These are phyloP conservation scores for Copidosoma floridanum DNA, from an alignment of 1,140 invertebrate genomes.

Conservation along the genomic window DNA sequence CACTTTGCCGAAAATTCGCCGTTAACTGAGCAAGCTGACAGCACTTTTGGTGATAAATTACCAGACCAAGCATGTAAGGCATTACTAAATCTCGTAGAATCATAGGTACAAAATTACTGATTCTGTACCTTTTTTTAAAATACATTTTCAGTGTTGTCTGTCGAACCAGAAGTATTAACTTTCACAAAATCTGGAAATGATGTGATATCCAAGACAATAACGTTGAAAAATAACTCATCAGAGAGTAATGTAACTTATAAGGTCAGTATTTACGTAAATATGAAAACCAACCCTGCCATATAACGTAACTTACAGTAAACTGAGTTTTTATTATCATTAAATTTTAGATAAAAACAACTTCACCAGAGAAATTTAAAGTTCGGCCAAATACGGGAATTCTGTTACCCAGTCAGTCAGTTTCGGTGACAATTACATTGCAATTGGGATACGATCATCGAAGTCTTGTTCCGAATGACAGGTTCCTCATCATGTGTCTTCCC, in stretches of 20 bases:
- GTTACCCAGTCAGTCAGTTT: slow-evolving; percentile 55
- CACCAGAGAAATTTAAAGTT: slow-evolving; percentile 87
- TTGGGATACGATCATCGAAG: slow-evolving; percentile 58
- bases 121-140: not conserved
- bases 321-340: too few relatives aligned
- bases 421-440: slow-evolving; percentile 59
- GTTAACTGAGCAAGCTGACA: slow-evolving; percentile 48
- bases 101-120: too few relatives aligned
- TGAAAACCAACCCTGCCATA: too few relatives aligned
- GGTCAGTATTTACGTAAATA: slow-evolving; percentile 47
- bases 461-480: slow-evolving; percentile 64
- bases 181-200: slow-evolving; percentile 68
- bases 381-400: slow-evolving; percentile 79
- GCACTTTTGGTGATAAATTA: slow-evolving; percentile 44
- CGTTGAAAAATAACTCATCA: slow-evolving; percentile 65
- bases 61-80: too few relatives aligned
- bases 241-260: slow-evolving; percentile 72
- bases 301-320: too few relatives aligned
- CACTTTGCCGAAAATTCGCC: slow-evolving; percentile 63
- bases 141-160: slow-evolving; percentile 53
- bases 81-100: too few relatives aligned
- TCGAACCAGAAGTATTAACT: slow-evolving; percentile 59
- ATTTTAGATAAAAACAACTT: slow-evolving; percentile 68
- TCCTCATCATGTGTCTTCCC: slow-evolving; percentile 68
- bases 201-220: slow-evolving; percentile 63